These are phyloP conservation scores for Delia radicum DNA, from an alignment of 1,140 invertebrate genomes.

Conservation along the genomic window DNA sequence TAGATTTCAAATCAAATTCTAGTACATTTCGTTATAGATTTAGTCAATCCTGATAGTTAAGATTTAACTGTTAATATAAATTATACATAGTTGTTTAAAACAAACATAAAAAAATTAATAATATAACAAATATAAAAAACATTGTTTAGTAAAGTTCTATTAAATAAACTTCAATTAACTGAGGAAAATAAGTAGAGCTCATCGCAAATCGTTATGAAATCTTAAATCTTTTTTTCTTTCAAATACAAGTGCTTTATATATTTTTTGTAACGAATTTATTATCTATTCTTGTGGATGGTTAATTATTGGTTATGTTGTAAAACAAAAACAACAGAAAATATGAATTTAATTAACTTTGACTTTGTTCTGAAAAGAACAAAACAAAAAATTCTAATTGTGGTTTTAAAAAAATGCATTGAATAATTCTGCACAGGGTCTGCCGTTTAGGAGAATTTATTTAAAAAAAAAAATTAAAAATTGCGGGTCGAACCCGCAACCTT, in stretches of 20 bases:
- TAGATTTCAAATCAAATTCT: no score
- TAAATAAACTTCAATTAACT: constrained; percentile 20
- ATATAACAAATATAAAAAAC: background rate
- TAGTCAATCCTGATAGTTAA: no score
- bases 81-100: no score
- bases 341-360: constrained; percentile 17
- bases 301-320: background rate
- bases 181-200: constrained; percentile 10
- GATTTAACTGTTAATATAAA: background rate
- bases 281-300: background rate
- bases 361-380: no score
- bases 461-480: no score
- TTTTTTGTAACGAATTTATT: background rate
- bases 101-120: background rate
- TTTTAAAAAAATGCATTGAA: no score
- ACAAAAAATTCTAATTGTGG: no score
- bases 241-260: no score
- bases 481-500: no score
- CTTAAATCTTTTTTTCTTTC: background rate
- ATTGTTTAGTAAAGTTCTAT: background rate
- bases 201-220: constrained; percentile 10
- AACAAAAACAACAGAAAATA: background rate
- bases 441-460: no score
- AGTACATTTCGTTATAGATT: no score
- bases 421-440: no score